Base-by-base conservation (phyloP, 1,140 invertebrate genomes). In the Trichomalopsis sarcophagae region DNA sequence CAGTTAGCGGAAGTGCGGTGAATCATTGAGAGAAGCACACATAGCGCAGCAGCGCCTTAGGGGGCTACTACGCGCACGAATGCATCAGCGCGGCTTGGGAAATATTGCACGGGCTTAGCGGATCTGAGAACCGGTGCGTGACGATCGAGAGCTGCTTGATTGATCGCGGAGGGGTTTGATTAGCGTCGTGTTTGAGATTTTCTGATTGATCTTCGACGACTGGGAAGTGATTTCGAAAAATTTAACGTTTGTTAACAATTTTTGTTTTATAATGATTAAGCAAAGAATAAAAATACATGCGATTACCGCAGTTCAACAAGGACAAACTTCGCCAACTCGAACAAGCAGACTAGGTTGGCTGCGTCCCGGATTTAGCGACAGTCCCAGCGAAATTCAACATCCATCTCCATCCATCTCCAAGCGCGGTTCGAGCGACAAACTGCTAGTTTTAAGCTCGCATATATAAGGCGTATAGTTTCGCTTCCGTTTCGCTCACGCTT, bases 1-100 rank as follows among this genome's bases (percentile, higher is more conserved):
- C 66, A 81, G 79, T 81, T 81, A 81, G 40, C 79, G 79, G 79
- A 81, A 81, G 80, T 81, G 66, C 80, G 80, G 69, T 81, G 80
- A 81, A 81, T 81, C 80, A 81, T 81, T 81, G 66, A 81, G 55
- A 62, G 10, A 10, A 7, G 40, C 40, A 11, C 10, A 44, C 40
- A 44, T 44, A 62, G 55, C 55, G 21, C 55, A 62, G 21, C 21
- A 62, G 4, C 14, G 55, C 55, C 55, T 62, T n/a, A 17, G 55
- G 55, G 14, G 55, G 4, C 17, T 9, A 1, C 27, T 62, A 17
- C 4, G 40, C 36, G n/a, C 47, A 47, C 33, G 79, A 71, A 30
- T n/a, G 66, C 66, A 68, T 21, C 66, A 23, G 66, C n/a, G 23
- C 66, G 66, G 4, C 66, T 6, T n/a, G 68, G 30, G 27, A 71